Evolutionary conservation across 1,140 invertebrate species (phyloP).

Genomic region (Drosophila prosaltans): DNA sequence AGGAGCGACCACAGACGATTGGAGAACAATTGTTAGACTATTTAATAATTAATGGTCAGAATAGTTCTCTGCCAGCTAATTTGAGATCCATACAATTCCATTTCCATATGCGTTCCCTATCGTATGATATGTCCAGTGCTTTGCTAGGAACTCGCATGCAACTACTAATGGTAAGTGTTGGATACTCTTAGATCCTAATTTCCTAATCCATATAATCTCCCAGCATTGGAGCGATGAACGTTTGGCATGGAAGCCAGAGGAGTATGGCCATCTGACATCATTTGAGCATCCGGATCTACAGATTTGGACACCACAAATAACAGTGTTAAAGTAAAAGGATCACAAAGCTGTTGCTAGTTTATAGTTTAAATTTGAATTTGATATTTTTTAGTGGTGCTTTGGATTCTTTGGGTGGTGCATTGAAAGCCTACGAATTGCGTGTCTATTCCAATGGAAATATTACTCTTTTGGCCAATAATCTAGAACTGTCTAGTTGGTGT

Average conservation of each 20-base stretch:
- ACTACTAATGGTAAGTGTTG: constrained; percentile 49
- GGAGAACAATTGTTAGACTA: constrained; percentile 42
- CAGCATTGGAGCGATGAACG: constrained; percentile 64
- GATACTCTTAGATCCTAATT: neutral
- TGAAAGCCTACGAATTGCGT: constrained; percentile 41
- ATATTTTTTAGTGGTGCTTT: constrained; percentile 43
- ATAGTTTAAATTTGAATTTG: too few species aligned
- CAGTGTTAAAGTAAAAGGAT: constrained; percentile 53
- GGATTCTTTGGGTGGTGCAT: constrained; percentile 31
- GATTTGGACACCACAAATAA: constrained; percentile 65
- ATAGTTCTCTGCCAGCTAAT: constrained; percentile 56
- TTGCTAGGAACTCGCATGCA: constrained; percentile 57
- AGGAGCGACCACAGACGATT: constrained; percentile 3
- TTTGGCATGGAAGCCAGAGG: constrained; percentile 55
- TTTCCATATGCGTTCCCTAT: constrained; percentile 61
- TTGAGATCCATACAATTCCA: constrained; percentile 59
- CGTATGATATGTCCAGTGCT: constrained; percentile 58
- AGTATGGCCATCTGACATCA: constrained; percentile 27
- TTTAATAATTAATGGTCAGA: constrained; percentile 49
- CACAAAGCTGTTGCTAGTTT: too few species aligned
- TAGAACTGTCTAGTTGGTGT: constrained; percentile 66
- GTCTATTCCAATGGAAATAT: constrained; percentile 66
- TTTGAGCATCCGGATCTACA: constrained; percentile 45
- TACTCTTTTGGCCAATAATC: constrained; percentile 47
- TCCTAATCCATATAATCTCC: too few species aligned